phyloP scores from a whole-genome alignment of 2,113 vertebrate species.

The Melanerpes formicivorus region DNA sequence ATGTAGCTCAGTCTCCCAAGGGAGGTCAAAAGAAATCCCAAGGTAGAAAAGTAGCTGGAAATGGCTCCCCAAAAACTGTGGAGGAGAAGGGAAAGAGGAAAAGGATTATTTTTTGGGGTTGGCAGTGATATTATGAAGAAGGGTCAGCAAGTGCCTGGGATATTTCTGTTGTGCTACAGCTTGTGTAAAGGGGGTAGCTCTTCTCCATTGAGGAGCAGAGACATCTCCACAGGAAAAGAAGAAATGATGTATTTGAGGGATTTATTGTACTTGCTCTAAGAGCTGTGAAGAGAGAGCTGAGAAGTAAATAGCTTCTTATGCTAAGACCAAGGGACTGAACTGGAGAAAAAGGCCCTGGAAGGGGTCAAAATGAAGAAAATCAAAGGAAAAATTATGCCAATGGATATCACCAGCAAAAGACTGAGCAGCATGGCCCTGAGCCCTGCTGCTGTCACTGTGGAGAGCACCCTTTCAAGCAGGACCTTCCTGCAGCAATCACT shows the following conservation, averaged over 20 bases:
- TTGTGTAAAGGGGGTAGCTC: neutral
- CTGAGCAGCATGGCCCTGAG: neutral
- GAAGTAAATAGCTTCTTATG: neutral
- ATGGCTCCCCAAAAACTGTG: neutral
- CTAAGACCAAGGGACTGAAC: neutral
- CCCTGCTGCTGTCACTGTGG: neutral
- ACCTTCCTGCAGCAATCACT: neutral
- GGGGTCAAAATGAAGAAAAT: neutral
- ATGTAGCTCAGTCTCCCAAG: neutral
- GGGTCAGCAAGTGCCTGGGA: neutral
- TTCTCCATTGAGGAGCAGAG: neutral
- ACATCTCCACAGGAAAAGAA: neutral
- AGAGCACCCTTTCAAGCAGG: neutral
- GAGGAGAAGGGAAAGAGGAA: neutral
- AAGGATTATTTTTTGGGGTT: neutral
- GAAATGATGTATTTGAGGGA: neutral
- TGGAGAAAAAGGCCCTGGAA: neutral
- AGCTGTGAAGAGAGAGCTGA: neutral
- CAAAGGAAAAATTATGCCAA: neutral
- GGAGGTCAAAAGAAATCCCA: neutral
- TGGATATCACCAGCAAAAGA: neutral
- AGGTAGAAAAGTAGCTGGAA: neutral
- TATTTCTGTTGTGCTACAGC: neutral
- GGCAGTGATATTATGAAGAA: neutral
- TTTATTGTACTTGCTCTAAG: neutral